These are phyloP conservation scores for Erebia epiphron DNA, from an alignment of 2,888 invertebrate genomes.

Conservation along the genomic window DNA sequence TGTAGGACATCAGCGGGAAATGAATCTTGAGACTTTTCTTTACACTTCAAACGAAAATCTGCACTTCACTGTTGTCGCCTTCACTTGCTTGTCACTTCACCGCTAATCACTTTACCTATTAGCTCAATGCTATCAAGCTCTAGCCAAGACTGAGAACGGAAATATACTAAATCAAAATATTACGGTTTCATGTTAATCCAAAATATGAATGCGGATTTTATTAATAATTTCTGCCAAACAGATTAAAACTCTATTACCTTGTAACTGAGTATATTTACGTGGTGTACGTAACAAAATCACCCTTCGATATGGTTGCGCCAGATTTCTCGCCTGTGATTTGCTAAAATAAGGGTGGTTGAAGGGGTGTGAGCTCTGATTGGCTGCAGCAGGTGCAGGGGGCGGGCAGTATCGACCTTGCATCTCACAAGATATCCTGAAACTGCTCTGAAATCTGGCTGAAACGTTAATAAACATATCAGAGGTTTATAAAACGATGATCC, in stretches of 20 bases:
- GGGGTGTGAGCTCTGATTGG: constrained; percentile 65
- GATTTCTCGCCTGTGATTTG: constrained; percentile 69
- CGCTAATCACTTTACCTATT: constrained; percentile 22
- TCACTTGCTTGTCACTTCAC: constrained; percentile 41
- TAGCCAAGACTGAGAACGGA: constrained; percentile 43
- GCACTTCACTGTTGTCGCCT: constrained; percentile 43
- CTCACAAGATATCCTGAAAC: constrained; percentile 45
- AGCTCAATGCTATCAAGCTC: constrained; percentile 22
- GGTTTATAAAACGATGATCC: no score
- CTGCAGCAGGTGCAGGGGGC: constrained; percentile 64
- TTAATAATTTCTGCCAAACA: constrained; percentile 50
- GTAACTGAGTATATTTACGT: constrained; percentile 38
- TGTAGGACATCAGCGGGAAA: constrained; percentile 83
- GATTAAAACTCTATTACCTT: constrained; percentile 40
- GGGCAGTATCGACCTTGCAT: constrained; percentile 53
- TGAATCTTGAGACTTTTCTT: constrained; percentile 75
- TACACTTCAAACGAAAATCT: constrained; percentile 42
- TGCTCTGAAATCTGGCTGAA: constrained; percentile 39
- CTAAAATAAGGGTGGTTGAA: constrained; percentile 50
- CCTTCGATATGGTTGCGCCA: constrained; percentile 60
- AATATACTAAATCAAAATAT: constrained; percentile 70
- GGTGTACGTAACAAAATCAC: constrained; percentile 39
- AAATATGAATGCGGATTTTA: constrained; percentile 58
- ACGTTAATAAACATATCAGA: neutral
- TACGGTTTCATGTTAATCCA: constrained; percentile 55